Percentiles rank a stretch among this genome's conserved stretches.
Evolutionary conservation across 2,113 vertebrate species (phyloP).

Genomic region (Sphaerodactylus townsendi): DNA sequence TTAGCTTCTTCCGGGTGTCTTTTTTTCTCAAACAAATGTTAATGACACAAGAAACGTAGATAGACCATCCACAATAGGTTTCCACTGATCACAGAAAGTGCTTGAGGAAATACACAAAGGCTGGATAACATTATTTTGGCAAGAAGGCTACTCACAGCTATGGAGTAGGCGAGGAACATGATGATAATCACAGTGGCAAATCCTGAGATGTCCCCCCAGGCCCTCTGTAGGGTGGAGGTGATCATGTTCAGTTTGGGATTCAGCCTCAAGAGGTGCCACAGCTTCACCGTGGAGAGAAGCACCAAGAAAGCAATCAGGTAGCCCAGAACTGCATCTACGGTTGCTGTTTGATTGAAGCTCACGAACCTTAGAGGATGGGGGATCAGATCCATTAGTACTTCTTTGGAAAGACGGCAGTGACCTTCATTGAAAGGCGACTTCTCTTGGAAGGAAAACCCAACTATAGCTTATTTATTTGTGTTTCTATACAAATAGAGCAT

Average conservation of each 20-base stretch:
- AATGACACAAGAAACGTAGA: too few species aligned
- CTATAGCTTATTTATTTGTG: background rate
- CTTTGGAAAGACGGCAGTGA: background rate
- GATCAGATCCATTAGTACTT: background rate
- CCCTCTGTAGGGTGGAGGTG: constrained; percentile 85
- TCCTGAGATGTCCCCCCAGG: constrained; percentile 94
- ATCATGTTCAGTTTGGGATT: constrained; percentile 95
- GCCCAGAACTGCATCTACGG: constrained; percentile 86
- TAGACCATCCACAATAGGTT: too few species aligned
- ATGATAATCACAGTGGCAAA: constrained; percentile 86
- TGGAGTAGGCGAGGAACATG: constrained; percentile 93
- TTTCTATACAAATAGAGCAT: background rate
- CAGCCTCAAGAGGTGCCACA: constrained; percentile 94
- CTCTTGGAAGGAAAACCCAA: background rate
- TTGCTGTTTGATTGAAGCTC: constrained; percentile 90
- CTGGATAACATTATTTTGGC: background rate
- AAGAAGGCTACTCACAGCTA: constrained; percentile 79
- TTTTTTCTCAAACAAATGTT: too few species aligned
- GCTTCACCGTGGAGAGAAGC: constrained; percentile 89
- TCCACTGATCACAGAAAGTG: too few species aligned
- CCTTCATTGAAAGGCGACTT: background rate
- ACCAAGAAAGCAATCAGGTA: constrained; percentile 94
- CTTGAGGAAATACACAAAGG: background rate
- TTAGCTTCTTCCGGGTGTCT: too few species aligned
- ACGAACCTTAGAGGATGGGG: constrained; percentile 71